Percentiles rank a stretch among this genome's conserved stretches.
These are phyloP conservation scores for Phainopepla nitens DNA, from an alignment of 2,113 vertebrate genomes.

Conservation along the genomic window DNA sequence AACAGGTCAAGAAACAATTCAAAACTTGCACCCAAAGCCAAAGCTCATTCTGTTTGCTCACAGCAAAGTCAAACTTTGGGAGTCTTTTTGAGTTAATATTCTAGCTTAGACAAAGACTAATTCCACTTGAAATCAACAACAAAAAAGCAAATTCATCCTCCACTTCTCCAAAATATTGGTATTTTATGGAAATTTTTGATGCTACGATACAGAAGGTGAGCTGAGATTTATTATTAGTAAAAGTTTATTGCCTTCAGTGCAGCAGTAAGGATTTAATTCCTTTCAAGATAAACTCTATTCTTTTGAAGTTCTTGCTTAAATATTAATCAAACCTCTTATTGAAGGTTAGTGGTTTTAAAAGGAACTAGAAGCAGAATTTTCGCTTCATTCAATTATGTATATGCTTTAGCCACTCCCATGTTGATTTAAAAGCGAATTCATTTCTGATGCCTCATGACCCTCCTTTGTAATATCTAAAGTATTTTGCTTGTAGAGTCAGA, in stretches of 20 bases:
- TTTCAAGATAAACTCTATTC: background rate
- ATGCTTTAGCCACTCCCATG: background rate
- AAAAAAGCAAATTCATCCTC: background rate
- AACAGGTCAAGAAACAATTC: background rate
- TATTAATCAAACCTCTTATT: background rate
- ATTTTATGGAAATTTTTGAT: background rate
- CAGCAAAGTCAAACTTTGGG: background rate
- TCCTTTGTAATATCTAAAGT: background rate
- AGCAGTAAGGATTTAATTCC: background rate
- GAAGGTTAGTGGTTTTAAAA: background rate
- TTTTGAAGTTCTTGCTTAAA: background rate
- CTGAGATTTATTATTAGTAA: background rate
- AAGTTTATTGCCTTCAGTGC: background rate
- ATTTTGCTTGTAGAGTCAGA: background rate
- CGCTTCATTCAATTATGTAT: background rate
- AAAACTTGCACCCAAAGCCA: background rate
- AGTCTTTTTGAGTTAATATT: background rate
- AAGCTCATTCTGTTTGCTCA: background rate
- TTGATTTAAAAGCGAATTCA: background rate
- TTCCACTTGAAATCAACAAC: background rate
- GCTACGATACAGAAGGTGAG: background rate
- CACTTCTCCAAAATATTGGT: background rate
- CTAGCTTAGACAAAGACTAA: background rate
- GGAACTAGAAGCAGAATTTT: background rate
- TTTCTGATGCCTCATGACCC: background rate